Base-by-base conservation (phyloP, 2,797 vertebrate genomes). In the Novumbra hubbsi region DNA sequence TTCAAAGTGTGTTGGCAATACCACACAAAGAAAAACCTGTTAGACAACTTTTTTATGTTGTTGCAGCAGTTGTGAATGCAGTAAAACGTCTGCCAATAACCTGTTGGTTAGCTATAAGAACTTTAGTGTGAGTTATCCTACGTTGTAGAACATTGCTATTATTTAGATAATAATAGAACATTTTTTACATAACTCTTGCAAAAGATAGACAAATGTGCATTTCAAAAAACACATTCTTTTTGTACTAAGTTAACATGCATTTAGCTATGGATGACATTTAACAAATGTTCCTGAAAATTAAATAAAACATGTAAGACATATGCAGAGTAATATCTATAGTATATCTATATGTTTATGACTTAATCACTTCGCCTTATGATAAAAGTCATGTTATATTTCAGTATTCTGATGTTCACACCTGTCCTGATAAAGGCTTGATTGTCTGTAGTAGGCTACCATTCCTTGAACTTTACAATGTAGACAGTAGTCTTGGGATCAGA, bases 21-120 rank as follows among this genome's bases (percentile, higher is more conserved):
- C 7, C 16, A 24, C 24, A 14, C 45, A 32, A 17, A 34, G 69
- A 27, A 34, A 86, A 88, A 91, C 91, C 88, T 84, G 91, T 90
- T 70, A 0, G 73, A 90, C 88, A 76, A 76, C 83, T 69, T 1
- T 66, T 63, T 57, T 9, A 38, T 67, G 62, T 74, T 7, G 38
- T 78, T 60, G 50, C 41, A 48, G 34, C 67, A 65, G 68, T 73
- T 45, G 12, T 78, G 48, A 73, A 41, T 74, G 41, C n/a, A 73
- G 16, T 9, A n/a, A 7, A 32, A 9, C 32, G 68, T 28, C 45
- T 12, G 63, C 19, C 34, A 67, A 9, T 21, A 9, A 67, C 65
- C 65, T 67, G 19, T n/a, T 2, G n/a, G 38, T 67, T 34, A 34
- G 32, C 65, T 28, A 15, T 12, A 16, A 17, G 62, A 21, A 64